These are phyloP conservation scores for Crotalus tigris DNA, from an alignment of 2,113 vertebrate species.

Conservation along the genomic window DNA sequence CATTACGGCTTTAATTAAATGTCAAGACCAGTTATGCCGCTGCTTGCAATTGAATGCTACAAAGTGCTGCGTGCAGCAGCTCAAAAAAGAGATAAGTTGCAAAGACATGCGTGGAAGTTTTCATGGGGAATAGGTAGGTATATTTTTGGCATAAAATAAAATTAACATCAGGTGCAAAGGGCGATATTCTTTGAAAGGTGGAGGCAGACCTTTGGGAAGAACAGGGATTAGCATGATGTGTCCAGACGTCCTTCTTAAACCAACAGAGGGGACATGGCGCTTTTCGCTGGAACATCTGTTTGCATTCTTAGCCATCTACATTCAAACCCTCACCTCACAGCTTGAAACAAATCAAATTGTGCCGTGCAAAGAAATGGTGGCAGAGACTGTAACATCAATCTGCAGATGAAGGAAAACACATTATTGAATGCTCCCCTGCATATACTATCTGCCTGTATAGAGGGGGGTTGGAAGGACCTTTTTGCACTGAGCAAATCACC, in stretches of 20 bases:
- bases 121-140: not conserved
- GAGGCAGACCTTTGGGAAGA: too few species aligned
- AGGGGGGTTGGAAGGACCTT: not conserved
- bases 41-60: slow-evolving; percentile 49
- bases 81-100: slow-evolving; percentile 26
- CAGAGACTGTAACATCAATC: not conserved
- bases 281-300: not conserved
- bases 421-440: not conserved
- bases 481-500: not conserved
- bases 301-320: not conserved
- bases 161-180: slow-evolving; percentile 23
- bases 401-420: not conserved
- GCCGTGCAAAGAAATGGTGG: not conserved
- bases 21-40: slow-evolving; percentile 60
- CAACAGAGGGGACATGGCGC: not conserved
- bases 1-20: slow-evolving; percentile 61
- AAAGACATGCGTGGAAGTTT: slow-evolving; percentile 27
- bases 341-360: not conserved
- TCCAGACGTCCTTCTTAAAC: not conserved
- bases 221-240: not conserved
- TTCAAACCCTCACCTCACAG: not conserved
- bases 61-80: slow-evolving; percentile 26
- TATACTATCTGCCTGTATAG: not conserved
- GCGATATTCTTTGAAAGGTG: slow-evolving; percentile 20
- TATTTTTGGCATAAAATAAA: slow-evolving; percentile 12